phyloP scores from a whole-genome alignment of 92 coral and sea anemone species.

The Epizoanthus rinbou region DNA sequence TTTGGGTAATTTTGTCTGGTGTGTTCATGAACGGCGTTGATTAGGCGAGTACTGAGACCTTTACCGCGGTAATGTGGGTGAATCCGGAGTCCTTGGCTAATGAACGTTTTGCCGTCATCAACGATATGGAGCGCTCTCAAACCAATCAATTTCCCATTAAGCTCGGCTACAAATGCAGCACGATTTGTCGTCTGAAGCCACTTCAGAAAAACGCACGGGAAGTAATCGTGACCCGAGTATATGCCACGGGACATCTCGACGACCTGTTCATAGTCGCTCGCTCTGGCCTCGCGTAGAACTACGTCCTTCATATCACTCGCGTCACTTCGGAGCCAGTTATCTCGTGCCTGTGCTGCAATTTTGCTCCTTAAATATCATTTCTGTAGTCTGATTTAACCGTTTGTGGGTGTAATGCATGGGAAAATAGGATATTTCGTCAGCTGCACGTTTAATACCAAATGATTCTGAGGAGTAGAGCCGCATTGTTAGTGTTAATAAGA shows the following conservation, averaged over 20 bases:
- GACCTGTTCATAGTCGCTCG: constrained; percentile 69
- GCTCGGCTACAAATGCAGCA: constrained; percentile 79
- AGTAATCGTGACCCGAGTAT: constrained; percentile 90
- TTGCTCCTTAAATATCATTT: constrained; percentile 25
- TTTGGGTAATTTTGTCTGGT: constrained; percentile 70
- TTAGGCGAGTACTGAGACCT: constrained; percentile 84
- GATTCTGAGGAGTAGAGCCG: background rate
- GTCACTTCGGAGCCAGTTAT: background rate
- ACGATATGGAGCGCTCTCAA: constrained; percentile 90
- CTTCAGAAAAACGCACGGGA: constrained; percentile 79
- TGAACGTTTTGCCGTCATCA: constrained; percentile 82
- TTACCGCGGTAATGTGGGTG: constrained; percentile 89
- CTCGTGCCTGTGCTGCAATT: background rate
- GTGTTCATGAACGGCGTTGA: constrained; percentile 75
- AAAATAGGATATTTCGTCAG: constrained; percentile 17
- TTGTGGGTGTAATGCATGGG: constrained; percentile 41
- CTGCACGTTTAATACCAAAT: constrained; percentile 27
- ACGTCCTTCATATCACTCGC: constrained; percentile 66
- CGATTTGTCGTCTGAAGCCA: constrained; percentile 80
- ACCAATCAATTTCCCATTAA: constrained; percentile 73
- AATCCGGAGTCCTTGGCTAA: constrained; percentile 92
- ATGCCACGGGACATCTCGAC: constrained; percentile 89
- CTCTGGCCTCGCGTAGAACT: constrained; percentile 68
- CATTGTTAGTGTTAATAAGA: constrained; percentile 30
- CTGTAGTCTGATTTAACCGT: background rate